Evolutionary conservation across 2,113 vertebrate genomes (phyloP), one percentile per base, ranked within the genome.

Genomic region (Leiothrix lutea): DNA sequence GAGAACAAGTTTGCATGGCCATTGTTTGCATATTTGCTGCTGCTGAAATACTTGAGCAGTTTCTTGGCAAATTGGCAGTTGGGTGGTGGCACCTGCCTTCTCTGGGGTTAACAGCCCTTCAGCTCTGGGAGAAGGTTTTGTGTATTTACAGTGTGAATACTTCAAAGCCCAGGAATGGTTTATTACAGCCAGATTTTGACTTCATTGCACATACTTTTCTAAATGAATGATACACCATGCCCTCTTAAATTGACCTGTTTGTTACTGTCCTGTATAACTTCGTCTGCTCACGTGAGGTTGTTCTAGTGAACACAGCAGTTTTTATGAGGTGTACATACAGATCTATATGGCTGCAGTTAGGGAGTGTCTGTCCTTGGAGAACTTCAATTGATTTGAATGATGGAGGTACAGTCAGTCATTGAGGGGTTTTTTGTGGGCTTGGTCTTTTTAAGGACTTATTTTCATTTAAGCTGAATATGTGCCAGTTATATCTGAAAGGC

Each of bases 201-300:
- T n/a, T 54, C 44, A 48, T n/a, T 80, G 29, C 38, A 6, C 8
- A 8, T 40, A 31, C 9, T 58, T 86, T 45, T 53, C 15, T 36
- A 62, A 78, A 38, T 81, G 17, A 58, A 19, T 58, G 36, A 7
- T 9, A 17, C 12, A 9, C 31, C 28, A 3, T 62, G 5, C 5
- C 24, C 5, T 56, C 57, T 75, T 56, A 26, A 64, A 31, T 33
- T 64, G 44, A 64, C 21, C 6, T 67, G 8, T 75, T 94, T 65
- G n/a, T 89, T 80, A 35, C 47, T 54, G 51, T 47, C 62, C 48
- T 80, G 15, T 58, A 48, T 69, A 28, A 24, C 8, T 54, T 73
- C 0, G 0, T 61, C 60, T 62, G 44, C 48, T 84, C 0, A 0
- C 16, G 8, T 45, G 9, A 70, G 47, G 45, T 79, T 15, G 7